Percentiles rank a stretch among this genome's conserved stretches.
Evolutionary conservation across 2,888 invertebrate genomes (phyloP).

Genomic region (Cistogaster globosa): DNA sequence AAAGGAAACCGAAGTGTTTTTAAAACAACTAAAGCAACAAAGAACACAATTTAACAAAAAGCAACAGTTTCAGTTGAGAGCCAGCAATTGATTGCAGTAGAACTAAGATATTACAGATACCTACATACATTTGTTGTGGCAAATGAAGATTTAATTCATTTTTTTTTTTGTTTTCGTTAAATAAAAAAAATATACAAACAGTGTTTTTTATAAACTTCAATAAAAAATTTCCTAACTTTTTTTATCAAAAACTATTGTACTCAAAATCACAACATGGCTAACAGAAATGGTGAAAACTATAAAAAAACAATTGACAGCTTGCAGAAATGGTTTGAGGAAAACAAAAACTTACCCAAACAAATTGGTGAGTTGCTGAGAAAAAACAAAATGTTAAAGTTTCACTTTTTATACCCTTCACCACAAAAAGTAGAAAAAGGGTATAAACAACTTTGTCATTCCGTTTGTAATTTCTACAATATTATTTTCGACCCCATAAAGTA

Average conservation of each 20-base stretch:
- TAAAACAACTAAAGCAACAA: slow-evolving; percentile 23
- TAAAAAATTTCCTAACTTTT: not conserved
- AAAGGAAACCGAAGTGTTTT: slow-evolving; percentile 20
- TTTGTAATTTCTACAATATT: too few species aligned
- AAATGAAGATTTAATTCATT: too few species aligned
- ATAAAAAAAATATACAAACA: too few species aligned
- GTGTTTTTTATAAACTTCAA: too few species aligned
- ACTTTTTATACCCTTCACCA: too few species aligned
- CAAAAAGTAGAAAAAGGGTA: too few species aligned
- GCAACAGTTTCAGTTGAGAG: slow-evolving; percentile 45
- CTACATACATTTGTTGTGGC: too few species aligned
- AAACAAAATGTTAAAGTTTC: too few species aligned
- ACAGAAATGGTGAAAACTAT: slow-evolving; percentile 58
- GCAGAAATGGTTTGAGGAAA: slow-evolving; percentile 76
- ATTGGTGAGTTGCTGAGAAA: slow-evolving; percentile 74
- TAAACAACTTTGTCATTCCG: too few species aligned
- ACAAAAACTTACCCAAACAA: slow-evolving; percentile 77
- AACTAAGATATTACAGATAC: slow-evolving; percentile 1
- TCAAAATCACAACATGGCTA: slow-evolving; percentile 14
- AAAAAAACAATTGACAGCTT: slow-evolving; percentile 76
- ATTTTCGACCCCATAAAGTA: too few species aligned
- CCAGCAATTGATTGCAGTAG: slow-evolving; percentile 25
- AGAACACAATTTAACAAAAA: slow-evolving; percentile 35
- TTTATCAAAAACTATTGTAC: not conserved
- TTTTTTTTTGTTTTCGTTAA: too few species aligned